phyloP scores from a whole-genome alignment of 2,888 invertebrate genomes.

The Cremastinae sp. region DNA sequence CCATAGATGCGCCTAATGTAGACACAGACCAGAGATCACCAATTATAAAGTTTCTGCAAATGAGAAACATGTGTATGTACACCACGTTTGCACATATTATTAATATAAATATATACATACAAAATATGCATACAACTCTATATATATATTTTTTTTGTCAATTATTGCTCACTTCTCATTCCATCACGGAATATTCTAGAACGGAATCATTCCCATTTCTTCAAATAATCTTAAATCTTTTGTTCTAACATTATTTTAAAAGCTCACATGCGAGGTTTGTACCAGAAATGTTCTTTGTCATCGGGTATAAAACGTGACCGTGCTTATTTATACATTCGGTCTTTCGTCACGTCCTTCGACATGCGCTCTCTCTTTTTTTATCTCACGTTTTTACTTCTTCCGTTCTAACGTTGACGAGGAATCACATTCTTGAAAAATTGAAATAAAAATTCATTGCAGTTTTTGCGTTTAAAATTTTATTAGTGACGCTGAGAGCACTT shows the following conservation, averaged over 20 bases:
- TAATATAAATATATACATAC: slow-evolving; percentile 7
- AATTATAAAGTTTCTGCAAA: slow-evolving; percentile 43
- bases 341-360: too few relatives aligned
- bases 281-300: slow-evolving; percentile 36
- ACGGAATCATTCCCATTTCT: not conserved
- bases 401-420: not conserved
- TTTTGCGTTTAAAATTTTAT: too few relatives aligned
- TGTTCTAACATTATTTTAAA: slow-evolving; percentile 18
- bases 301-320: not conserved
- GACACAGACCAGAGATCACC: slow-evolving; percentile 40
- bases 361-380: too few relatives aligned
- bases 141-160: too few relatives aligned
- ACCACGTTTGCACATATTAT: too few relatives aligned
- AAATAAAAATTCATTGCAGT: too few relatives aligned
- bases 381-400: too few relatives aligned
- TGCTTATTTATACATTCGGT: slow-evolving; percentile 1
- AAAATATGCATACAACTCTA: not conserved
- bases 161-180: slow-evolving; percentile 26
- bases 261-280: not conserved
- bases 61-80: not conserved
- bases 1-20: slow-evolving; percentile 59
- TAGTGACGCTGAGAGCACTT: too few relatives aligned
- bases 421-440: too few relatives aligned
- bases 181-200: slow-evolving; percentile 7
- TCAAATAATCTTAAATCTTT: slow-evolving; percentile 22